Evolutionary conservation across 2,797 vertebrate genomes (phyloP).

Genomic region (Gouania willdenowi): DNA sequence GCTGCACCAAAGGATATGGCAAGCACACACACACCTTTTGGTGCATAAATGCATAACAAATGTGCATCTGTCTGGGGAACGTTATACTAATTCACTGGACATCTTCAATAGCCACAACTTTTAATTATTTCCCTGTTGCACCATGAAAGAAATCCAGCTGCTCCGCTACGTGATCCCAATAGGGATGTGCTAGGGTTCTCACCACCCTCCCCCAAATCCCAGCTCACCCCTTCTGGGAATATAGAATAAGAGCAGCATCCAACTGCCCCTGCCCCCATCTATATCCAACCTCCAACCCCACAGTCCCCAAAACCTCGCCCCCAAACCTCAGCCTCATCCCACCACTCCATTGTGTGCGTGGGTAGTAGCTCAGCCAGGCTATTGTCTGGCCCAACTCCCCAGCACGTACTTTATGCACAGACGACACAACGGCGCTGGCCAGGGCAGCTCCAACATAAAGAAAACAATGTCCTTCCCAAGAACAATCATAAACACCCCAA

Average conservation of each 20-base stretch:
- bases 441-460: conserved; percentile 71
- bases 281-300: conserved; percentile 43
- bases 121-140: conserved; percentile 76
- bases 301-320: conserved; percentile 59
- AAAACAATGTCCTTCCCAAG: conserved; percentile 73
- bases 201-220: conserved; percentile 63
- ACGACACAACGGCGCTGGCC: conserved; percentile 67
- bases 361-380: conserved; percentile 73
- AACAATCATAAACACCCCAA: conserved; percentile 64
- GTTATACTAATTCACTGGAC: conserved; percentile 64
- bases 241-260: conserved; percentile 63
- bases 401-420: conserved; percentile 74
- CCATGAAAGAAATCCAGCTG: conserved; percentile 81
- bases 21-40: conserved; percentile 10
- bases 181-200: conserved; percentile 70
- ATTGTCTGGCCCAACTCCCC: conserved; percentile 74
- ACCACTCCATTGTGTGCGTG: conserved; percentile 72
- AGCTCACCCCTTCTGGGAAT: conserved; percentile 61
- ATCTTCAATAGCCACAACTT: conserved; percentile 68
- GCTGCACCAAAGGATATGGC: not conserved
- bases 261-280: conserved; percentile 57
- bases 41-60: conserved; percentile 37
- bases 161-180: conserved; percentile 69
- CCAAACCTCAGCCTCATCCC: conserved; percentile 71
- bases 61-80: conserved; percentile 57